Evolutionary conservation across 2,797 vertebrate species (phyloP), one percentile per base, ranked within the genome.

Genomic region (Galagoides demidoff): DNA sequence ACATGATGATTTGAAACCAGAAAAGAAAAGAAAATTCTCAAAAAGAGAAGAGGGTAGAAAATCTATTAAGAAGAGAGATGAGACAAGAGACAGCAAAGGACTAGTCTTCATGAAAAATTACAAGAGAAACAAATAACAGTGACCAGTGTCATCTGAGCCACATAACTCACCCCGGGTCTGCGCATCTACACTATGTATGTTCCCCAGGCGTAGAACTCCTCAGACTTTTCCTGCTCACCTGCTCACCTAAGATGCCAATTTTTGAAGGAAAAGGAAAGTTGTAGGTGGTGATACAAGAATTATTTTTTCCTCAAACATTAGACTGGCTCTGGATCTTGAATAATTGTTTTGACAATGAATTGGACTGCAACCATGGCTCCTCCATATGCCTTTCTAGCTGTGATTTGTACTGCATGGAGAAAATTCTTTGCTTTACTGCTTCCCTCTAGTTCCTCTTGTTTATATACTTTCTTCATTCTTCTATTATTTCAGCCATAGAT

Each of bases 11-110:
- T 68, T 73, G 66, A 93, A 89, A 83, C 45, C n/a, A 71, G 77
- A 87, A 70, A 81, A 82, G 25, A 20, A 31, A 85, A n/a, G 61
- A 45, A 86, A 95, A 49, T 25, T 71, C 29, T 27, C 43, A 89
- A 82, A 8, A 29, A 70, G 19, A 63, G 37, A 82, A 82, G 23
- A 87, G 4, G 34, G 9, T 45, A 4, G n/a, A 57, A n/a, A 1
- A 66, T 43, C 17, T 77, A 12, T 13, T 13, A 1, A 39, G 27
- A 66, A 91, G 66, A 93, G 16, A 61, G 22, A 84, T 20, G 39
- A 89, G 39, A 63, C 13, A 34, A 19, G 17, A 12, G 9, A 49
- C 2, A 34, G 13, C 77, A 55, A 66, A 92, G 16, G 25, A 57
- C 45, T 27, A 25, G 10, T 34, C 23, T 11, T 81, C 34, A 61